phyloP scores from a whole-genome alignment of 2,113 vertebrate species.

The Zingel zingel region DNA sequence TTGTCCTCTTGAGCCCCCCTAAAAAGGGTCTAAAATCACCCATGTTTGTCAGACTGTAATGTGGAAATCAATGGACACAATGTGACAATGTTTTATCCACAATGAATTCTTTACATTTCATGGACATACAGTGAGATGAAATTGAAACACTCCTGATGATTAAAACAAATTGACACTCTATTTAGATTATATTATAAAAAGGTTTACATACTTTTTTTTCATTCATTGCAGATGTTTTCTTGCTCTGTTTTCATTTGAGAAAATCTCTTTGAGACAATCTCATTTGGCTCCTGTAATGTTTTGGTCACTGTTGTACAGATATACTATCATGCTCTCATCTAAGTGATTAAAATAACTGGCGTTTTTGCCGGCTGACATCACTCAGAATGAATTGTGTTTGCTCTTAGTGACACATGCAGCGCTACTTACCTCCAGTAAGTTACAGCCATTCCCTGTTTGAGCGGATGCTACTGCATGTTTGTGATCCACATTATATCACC shows the following conservation, averaged over 20 bases:
- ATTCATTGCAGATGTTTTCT: background rate
- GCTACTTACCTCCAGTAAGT: background rate
- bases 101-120: background rate
- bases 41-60: background rate
- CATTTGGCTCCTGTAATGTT: background rate
- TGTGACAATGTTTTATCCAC: constrained; percentile 2
- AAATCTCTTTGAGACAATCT: background rate
- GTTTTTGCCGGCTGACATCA: background rate
- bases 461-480: background rate
- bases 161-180: background rate
- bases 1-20: too few relatives aligned
- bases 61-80: constrained; percentile 11
- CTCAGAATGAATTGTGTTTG: background rate
- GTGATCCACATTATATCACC: background rate
- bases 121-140: background rate
- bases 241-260: background rate
- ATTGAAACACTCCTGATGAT: background rate
- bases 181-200: background rate
- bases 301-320: background rate
- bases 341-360: background rate
- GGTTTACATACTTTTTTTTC: too few relatives aligned
- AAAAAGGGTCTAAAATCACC: too few relatives aligned
- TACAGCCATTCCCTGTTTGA: background rate
- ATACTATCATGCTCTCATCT: background rate
- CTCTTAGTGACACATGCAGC: background rate